Base-by-base conservation (phyloP, 2,113 vertebrate genomes). In the Pithys albifrons region DNA sequence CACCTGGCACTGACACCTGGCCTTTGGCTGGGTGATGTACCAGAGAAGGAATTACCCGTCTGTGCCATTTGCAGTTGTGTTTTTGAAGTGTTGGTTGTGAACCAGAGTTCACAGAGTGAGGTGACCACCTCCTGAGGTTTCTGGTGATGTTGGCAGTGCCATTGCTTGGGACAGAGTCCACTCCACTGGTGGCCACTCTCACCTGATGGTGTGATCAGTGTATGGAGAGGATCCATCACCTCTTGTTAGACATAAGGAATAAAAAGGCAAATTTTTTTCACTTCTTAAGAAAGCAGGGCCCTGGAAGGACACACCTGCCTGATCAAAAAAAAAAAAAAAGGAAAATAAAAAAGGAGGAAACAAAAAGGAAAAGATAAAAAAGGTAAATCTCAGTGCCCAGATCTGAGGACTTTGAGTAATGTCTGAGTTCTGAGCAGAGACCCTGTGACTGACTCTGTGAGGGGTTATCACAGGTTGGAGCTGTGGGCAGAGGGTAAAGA, bases 131-230 rank as follows among this genome's bases (percentile, higher is more conserved):
- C 41, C 58, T 31, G 74, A 33, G 54, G 37, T 11, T 88, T 33
- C 52, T 66, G 85, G 37, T 74, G 88, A 1, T 39, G 3, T 25
- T 66, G 77, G 55, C 5, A 51, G 28, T 1, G 4, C 16, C 80
- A 24, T 0, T 54, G 59, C 31, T 51, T 45, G 58, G 46, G 59
- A 51, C 28, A 65, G 66, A 45, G 19, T 28, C 49, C n/a, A 28
- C 20, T 31, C 10, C 19, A 4, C 18, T 4, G 18, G 19, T 13
- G 46, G 45, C 41, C 54, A 10, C 57, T 54, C 17, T 28, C n/a
- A 51, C 25, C 13, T 0, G 0, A 0, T 0, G 4, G 5, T 14
- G 24, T 23, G 12, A 17, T 41, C 69, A 57, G 3, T 14, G 1
- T 2, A 1, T 8, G 27, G 70, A 23, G 28, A 72, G 31, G 8